A percentile compares a stretch with the other conserved stretches of the same genome.
Evolutionary conservation across 2,888 invertebrate genomes (phyloP).

Genomic region (Cristatella mucedo): DNA sequence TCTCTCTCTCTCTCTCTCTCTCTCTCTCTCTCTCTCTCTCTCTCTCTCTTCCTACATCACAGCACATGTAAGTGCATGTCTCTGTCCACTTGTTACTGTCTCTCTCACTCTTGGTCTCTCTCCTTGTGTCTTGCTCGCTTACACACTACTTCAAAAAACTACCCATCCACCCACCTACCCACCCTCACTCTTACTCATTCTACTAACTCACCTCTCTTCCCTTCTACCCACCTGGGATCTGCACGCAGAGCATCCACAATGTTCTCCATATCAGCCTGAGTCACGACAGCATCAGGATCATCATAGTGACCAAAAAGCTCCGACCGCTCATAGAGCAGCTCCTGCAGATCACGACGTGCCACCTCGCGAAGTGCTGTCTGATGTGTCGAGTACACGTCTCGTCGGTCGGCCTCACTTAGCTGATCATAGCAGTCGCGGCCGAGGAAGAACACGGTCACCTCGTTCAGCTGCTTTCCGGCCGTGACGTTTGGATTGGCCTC

Average conservation of each 20-base stretch:
- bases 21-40: conserved; percentile 10
- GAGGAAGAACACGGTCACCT: conserved; percentile 68
- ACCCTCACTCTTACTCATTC: no score
- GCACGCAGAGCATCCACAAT: conserved; percentile 78
- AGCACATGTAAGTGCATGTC: no score
- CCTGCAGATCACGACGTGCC: conserved; percentile 47
- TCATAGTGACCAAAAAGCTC: conserved; percentile 74
- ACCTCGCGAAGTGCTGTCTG: conserved; percentile 45
- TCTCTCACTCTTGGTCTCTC: no score
- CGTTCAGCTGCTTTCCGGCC: conserved; percentile 77
- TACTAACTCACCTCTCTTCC: no score
- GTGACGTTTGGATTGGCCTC: conserved; percentile 87
- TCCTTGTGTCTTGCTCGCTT: no score
- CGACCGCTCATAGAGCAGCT: conserved; percentile 74
- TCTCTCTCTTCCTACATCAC: no score
- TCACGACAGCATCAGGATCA: conserved; percentile 69
- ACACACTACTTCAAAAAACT: no score
- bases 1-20: conserved; percentile 6
- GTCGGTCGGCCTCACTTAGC: conserved; percentile 70
- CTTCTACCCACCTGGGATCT: conserved; percentile 59
- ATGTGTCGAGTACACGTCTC: conserved; percentile 80
- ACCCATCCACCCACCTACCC: no score
- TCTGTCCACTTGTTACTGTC: no score
- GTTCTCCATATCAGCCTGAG: conserved; percentile 80
- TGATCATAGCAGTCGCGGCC: conserved; percentile 86